A percentile compares a stretch with the other conserved stretches of the same genome.
These are phyloP conservation scores for Phania funesta DNA, from an alignment of 2,888 invertebrate genomes.

Conservation along the genomic window DNA sequence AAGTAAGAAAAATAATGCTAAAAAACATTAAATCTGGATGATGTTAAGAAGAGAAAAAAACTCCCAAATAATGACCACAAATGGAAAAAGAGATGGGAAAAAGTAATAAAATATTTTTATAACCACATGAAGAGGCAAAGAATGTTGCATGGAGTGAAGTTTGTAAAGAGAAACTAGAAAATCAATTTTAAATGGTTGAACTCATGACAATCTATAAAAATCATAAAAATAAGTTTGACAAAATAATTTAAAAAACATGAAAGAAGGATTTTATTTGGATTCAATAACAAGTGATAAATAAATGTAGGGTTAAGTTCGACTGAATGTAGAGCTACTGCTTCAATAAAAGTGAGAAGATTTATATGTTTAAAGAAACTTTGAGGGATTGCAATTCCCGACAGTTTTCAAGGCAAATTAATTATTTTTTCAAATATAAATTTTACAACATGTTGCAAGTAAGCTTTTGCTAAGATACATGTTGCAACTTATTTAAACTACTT, in stretches of 20 bases:
- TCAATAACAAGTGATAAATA: neutral
- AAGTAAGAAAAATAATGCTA: neutral
- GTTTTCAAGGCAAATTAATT: no score
- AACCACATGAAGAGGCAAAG: neutral
- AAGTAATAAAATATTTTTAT: conserved; percentile 59
- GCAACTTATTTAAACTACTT: no score
- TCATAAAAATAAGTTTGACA: conserved; percentile 24
- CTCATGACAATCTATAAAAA: conserved; percentile 25
- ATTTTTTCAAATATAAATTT: no score
- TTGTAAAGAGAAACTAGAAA: neutral
- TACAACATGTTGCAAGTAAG: no score
- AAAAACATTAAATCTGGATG: conserved; percentile 35
- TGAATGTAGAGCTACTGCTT: neutral
- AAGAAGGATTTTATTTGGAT: neutral
- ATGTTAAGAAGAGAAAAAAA: conserved; percentile 1
- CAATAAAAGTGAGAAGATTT: no score
- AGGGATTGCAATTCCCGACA: no score
- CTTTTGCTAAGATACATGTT: no score
- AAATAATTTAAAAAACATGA: conserved; percentile 8
- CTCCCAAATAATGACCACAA: conserved; percentile 53
- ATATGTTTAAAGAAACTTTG: no score
- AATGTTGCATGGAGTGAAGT: neutral
- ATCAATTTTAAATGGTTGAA: conserved; percentile 20
- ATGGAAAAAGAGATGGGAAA: conserved; percentile 36
- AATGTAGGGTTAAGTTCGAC: neutral